Evolutionary conservation across 2,797 vertebrate species (phyloP).

Genomic region (Chaetophractus vellerosus): DNA sequence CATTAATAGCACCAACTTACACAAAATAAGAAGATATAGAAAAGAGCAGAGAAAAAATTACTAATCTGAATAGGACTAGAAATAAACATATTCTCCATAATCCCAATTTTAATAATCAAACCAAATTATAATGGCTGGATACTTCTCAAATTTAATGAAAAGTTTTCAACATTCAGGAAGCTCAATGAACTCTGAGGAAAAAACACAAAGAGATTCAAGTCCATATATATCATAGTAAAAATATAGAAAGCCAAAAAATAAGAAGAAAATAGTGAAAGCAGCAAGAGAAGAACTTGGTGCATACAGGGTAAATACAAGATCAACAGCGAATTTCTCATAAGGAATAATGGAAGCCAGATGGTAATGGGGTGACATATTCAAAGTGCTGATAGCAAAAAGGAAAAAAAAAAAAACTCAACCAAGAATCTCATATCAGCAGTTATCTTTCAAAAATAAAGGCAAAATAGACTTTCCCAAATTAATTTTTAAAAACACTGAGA

Average conservation of each 20-base stretch:
- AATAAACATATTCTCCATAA: too few species aligned
- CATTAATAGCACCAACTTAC: neutral
- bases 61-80: too few species aligned
- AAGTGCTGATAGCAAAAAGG: neutral
- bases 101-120: too few species aligned
- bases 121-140: neutral
- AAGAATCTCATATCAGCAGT: neutral
- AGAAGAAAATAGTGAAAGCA: conserved; percentile 28
- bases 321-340: neutral
- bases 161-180: neutral
- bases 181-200: neutral
- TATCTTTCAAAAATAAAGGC: neutral
- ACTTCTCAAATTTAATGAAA: neutral
- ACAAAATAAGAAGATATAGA: neutral
- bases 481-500: neutral
- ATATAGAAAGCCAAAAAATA: neutral
- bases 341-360: neutral
- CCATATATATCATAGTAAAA: neutral
- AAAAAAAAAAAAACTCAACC: neutral
- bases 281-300: neutral
- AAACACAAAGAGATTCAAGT: neutral
- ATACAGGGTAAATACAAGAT: neutral
- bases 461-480: neutral
- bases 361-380: neutral
- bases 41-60: neutral